phyloP scores from a whole-genome alignment of 2,888 invertebrate genomes.

The Drosophila macrospina region DNA sequence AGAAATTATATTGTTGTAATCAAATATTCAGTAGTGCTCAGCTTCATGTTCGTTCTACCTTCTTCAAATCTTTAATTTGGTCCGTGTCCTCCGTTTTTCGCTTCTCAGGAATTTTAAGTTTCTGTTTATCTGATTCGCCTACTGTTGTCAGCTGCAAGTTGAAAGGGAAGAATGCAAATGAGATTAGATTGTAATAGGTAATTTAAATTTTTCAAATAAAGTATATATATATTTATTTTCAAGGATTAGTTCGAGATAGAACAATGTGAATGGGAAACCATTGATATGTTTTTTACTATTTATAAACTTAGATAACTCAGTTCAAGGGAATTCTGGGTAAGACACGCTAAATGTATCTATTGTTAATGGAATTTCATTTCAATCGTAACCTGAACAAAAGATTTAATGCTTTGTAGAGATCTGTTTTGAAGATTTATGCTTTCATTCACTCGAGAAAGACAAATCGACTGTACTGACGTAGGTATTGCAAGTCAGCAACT shows the following conservation, averaged over 20 bases:
- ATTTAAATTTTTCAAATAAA: background rate
- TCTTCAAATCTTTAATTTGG: constrained; percentile 93
- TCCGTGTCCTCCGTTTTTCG: constrained; percentile 93
- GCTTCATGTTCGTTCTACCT: constrained; percentile 87
- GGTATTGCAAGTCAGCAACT: constrained; percentile 41
- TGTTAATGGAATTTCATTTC: constrained; percentile 11
- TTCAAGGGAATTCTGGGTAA: constrained; percentile 7
- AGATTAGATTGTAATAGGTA: constrained; percentile 1
- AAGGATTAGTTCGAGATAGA: background rate
- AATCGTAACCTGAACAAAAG: constrained; percentile 11
- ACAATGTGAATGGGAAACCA: background rate
- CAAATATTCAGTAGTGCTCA: background rate
- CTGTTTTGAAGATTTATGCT: constrained; percentile 27
- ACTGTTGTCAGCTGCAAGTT: constrained; percentile 85
- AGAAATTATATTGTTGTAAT: background rate
- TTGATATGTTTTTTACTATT: background rate
- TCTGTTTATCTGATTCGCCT: constrained; percentile 88
- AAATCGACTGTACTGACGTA: constrained; percentile 32
- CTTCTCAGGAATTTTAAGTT: constrained; percentile 90
- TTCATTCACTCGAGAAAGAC: constrained; percentile 11
- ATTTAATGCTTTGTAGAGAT: constrained; percentile 25
- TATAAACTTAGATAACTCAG: background rate
- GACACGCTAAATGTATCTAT: constrained; percentile 13
- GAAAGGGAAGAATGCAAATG: constrained; percentile 13
- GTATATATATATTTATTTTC: too few species aligned